Base-by-base conservation (phyloP, 2,888 invertebrate species). In the Drosophila paramelanica region DNA sequence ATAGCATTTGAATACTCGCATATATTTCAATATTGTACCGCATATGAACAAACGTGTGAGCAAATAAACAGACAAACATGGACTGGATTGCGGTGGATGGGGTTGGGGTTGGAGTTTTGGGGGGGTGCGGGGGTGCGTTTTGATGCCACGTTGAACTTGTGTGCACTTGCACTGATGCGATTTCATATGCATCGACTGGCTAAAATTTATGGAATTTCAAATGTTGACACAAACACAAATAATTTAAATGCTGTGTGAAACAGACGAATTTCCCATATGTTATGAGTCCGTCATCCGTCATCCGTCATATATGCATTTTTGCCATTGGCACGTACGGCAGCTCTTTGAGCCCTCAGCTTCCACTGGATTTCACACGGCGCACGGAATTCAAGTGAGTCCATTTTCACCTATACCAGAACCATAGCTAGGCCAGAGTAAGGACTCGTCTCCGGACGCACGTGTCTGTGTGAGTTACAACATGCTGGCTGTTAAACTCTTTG, bases 221-320 rank as follows among this genome's bases (percentile, higher is more conserved):
- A 85, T 84, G 88, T 88, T 85, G 83, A 85, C 83, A 85, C 79
- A 88, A 73, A 65, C 77, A 67, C 85, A 79, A 88, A 84, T 84
- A 81, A 83, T 83, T 83, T 70, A 87, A 83, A 85, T 82, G 81
- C 72, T 66, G 61, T 77, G 70, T 62, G 73, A 73, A 82, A 51
- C 70, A 65, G 76, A 57, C 65, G 72, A 70, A 76, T 73, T 58
- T 33, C 67, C 43, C 76, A 77, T 67, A 60, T 65, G 64, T 49
- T 67, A 64, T 77, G 49, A 46, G 50, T 56, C 7, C 39, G 60
- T 46, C 46, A 23, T 20, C 7, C 39, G 60, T 46, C 46, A 23
- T 20, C 20, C 20, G 17, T 17, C 47, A 23, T 33, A 47, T 14
- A 33, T 58, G 42, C 41, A 53, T 64, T 45, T 65, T 60, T 57